Evolutionary conservation across 2,797 vertebrate genomes (phyloP).

Genomic region (Tadarida brasiliensis): DNA sequence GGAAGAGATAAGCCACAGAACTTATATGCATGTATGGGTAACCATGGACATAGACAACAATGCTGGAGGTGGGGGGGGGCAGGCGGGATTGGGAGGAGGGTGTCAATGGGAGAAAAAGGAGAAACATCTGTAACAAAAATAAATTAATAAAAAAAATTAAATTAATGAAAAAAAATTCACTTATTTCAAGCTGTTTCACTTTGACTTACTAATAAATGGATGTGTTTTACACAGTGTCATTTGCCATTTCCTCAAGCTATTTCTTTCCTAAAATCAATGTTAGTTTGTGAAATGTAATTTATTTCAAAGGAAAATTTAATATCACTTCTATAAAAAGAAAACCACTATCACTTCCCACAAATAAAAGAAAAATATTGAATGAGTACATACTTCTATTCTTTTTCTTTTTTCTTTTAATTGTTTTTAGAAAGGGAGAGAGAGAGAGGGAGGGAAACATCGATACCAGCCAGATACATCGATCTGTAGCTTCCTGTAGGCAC

Average conservation of each 20-base stretch:
- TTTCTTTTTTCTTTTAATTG: neutral
- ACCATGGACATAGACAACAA: too few species aligned
- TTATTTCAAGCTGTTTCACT: conserved; percentile 51
- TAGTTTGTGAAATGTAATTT: conserved; percentile 11
- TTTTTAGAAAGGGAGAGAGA: neutral
- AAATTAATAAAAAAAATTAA: too few species aligned
- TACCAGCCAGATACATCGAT: neutral
- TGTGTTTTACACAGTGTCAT: neutral
- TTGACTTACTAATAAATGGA: conserved; percentile 29
- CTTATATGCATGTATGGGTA: too few species aligned
- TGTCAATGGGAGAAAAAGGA: too few species aligned
- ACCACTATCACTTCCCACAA: neutral
- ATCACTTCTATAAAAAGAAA: conserved; percentile 18
- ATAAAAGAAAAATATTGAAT: conserved; percentile 39
- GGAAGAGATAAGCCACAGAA: too few species aligned
- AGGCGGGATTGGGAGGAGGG: too few species aligned
- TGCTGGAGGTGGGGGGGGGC: too few species aligned
- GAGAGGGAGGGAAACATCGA: neutral
- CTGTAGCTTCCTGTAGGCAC: neutral
- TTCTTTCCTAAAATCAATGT: neutral
- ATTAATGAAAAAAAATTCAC: neutral
- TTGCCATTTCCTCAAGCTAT: neutral
- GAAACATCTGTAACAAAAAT: too few species aligned
- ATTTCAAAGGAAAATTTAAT: conserved; percentile 57
- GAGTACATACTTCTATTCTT: neutral